Evolutionary conservation across 2,797 vertebrate species (phyloP).

Genomic region (Valencia hispanica): DNA sequence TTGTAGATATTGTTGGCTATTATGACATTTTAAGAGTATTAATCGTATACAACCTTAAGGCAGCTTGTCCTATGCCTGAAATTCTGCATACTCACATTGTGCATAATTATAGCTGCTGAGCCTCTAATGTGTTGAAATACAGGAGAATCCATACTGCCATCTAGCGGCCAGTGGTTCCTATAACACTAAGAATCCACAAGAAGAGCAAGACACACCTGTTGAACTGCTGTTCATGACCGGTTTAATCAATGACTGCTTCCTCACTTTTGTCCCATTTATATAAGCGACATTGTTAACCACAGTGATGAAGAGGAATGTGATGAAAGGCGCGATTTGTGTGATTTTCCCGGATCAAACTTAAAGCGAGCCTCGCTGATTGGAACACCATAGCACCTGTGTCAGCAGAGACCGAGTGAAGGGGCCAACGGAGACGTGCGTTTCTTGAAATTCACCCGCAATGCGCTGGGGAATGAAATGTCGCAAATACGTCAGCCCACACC

Average conservation of each 20-base stretch:
- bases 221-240: not conserved
- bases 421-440: conserved; percentile 35
- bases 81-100: not conserved
- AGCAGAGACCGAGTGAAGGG: conserved; percentile 20
- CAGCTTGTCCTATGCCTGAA: not conserved
- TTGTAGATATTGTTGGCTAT: not conserved
- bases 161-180: conserved; percentile 17
- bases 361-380: conserved; percentile 61
- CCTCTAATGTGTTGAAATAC: not conserved
- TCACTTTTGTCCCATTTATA: not conserved
- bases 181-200: not conserved
- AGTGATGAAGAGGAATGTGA: not conserved
- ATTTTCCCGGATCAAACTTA: conserved; percentile 1
- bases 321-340: not conserved
- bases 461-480: conserved; percentile 77
- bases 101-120: not conserved
- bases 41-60: not conserved
- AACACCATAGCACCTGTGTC: conserved; percentile 59
- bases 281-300: not conserved
- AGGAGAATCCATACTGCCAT: conserved; percentile 37
- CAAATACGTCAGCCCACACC: conserved; percentile 57
- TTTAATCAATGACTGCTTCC: not conserved
- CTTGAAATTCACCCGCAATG: conserved; percentile 32
- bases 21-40: not conserved
- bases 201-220: conserved; percentile 61